Base-by-base conservation (phyloP, 2,113 vertebrate species). In the Semicossyphus pulcher region DNA sequence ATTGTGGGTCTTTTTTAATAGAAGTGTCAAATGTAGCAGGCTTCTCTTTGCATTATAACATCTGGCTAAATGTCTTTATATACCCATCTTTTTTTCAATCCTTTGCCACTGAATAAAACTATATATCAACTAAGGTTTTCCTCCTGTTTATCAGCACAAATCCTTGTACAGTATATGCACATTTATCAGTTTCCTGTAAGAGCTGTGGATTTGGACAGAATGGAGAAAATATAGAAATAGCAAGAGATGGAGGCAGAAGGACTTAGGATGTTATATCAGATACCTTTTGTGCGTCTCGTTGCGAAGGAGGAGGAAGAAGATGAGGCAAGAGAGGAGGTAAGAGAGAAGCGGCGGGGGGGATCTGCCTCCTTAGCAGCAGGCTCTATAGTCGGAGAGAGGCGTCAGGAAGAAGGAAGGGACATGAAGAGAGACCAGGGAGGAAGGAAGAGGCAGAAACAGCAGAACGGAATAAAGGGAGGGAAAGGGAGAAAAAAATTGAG, bases 221-320 rank as follows among this genome's bases (percentile, higher is more conserved):
- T 1, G 29, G 28, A 48, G 16, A 45, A 61, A 29, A 31, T 41
- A 44, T 10, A 37, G 14, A 10, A 32, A 58, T 2, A 74, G 47
- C 29, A 12, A 39, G 65, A 15, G 0, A 14, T 28, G 7, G 18
- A 44, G 23, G 31, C 26, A 31, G 23, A 18, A 45, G 26, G n/a
- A 65, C 12, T 16, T 71, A 1, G 15, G 15, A 31, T 7, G 5
- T 32, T 12, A 36, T 28, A 41, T 77, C 54, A 63, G 1, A 84
- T 97, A 97, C 96, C 96, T 97, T 97, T 97, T 84, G 92, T 94
- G 81, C 92, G 93, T 74, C 93, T 91, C 20, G 90, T 89, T 53
- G 91, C 91, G 4, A 89, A 87, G 52, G 88, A 81, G 52, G 57
- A 60, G 78, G 95, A 92, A 62, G 94, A 88, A 75, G 95, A 92